A percentile compares a stretch with the other conserved stretches of the same genome.
phyloP scores from a whole-genome alignment of 2,888 invertebrate genomes.

The Dasysyrphus albostriatus region DNA sequence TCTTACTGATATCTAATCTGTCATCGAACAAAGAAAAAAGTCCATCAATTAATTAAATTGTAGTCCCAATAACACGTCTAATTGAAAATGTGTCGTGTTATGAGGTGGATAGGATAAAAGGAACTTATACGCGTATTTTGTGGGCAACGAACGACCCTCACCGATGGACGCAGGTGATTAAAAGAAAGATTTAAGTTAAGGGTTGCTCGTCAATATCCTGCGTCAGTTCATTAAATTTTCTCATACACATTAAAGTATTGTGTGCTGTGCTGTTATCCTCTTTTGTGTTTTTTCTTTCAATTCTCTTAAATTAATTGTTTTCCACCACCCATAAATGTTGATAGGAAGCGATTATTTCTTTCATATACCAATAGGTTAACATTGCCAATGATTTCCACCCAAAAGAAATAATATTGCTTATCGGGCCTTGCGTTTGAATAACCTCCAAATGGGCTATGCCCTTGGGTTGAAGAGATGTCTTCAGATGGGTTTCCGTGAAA shows the following conservation, averaged over 20 bases:
- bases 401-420: neutral
- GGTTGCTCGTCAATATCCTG: slow-evolving; percentile 54
- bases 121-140: slow-evolving; percentile 34
- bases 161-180: slow-evolving; percentile 37
- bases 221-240: slow-evolving; percentile 53
- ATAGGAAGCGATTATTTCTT: slow-evolving; percentile 32
- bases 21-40: slow-evolving; percentile 52
- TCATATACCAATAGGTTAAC: slow-evolving; percentile 15
- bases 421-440: neutral
- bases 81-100: slow-evolving; percentile 66
- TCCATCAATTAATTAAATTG: slow-evolving; percentile 75
- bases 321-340: slow-evolving; percentile 16
- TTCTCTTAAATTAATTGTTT: slow-evolving; percentile 28
- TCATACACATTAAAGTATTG: slow-evolving; percentile 56
- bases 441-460: neutral
- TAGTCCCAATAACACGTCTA: slow-evolving; percentile 65
- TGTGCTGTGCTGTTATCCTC: slow-evolving; percentile 21
- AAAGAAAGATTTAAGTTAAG: slow-evolving; percentile 58
- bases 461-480: neutral
- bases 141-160: neutral
- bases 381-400: slow-evolving; percentile 39
- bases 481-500: no score
- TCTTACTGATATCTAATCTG: slow-evolving; percentile 50
- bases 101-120: slow-evolving; percentile 8
- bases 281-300: neutral